Evolutionary conservation across 2,888 invertebrate species (phyloP).

Genomic region (Calliphora vomitoria): DNA sequence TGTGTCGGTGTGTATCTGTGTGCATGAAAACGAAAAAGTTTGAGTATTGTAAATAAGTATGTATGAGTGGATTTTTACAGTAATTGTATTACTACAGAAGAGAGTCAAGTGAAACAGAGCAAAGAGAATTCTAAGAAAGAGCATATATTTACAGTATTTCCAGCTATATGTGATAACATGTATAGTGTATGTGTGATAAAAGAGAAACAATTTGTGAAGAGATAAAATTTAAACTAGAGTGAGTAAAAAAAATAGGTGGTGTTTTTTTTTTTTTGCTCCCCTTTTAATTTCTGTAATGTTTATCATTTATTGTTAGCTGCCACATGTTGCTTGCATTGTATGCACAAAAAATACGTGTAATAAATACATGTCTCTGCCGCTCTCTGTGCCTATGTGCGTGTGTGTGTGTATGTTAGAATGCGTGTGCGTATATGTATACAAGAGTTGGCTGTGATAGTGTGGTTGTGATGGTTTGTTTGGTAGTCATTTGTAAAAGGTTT

Average conservation of each 20-base stretch:
- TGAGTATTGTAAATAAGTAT: neutral
- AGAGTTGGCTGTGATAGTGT: neutral
- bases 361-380: constrained; percentile 10
- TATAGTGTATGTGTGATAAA: constrained; percentile 51
- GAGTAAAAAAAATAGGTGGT: constrained; percentile 42
- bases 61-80: neutral
- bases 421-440: constrained; percentile 60
- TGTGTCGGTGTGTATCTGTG: constrained; percentile 24
- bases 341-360: constrained; percentile 23
- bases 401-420: constrained; percentile 58
- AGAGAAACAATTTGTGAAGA: constrained; percentile 43
- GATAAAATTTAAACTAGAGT: neutral
- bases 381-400: constrained; percentile 54
- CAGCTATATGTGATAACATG: constrained; percentile 28
- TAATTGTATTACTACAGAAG: constrained; percentile 19
- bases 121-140: constrained; percentile 42
- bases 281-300: constrained; percentile 59
- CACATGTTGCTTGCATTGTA: constrained; percentile 81
- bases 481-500: constrained; percentile 56
- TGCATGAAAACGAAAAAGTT: neutral
- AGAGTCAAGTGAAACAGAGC: neutral
- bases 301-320: constrained; percentile 68
- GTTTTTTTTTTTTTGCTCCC: constrained; percentile 59
- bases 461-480: constrained; percentile 61
- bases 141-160: neutral